These are phyloP conservation scores for Pituophis catenifer DNA, from an alignment of 2,113 vertebrate species.

Conservation along the genomic window DNA sequence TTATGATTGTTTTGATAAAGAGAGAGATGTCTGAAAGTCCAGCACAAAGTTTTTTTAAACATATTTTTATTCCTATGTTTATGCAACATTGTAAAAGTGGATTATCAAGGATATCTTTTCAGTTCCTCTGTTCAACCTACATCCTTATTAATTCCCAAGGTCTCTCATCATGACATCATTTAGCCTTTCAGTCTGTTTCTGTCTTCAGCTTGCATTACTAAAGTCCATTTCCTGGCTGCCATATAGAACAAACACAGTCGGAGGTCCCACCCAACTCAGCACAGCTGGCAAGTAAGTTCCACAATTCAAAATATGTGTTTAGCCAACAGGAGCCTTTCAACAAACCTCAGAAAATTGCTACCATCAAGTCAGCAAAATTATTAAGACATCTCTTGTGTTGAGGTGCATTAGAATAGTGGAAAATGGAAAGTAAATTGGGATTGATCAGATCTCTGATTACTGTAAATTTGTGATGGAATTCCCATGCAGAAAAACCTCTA, in stretches of 20 bases:
- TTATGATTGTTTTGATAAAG: neutral
- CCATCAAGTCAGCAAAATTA: neutral
- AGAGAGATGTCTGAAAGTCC: neutral
- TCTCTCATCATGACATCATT: neutral
- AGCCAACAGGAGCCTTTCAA: neutral
- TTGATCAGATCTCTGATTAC: neutral
- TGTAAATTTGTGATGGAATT: neutral
- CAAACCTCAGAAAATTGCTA: neutral
- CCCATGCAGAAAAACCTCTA: neutral
- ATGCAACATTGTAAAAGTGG: neutral
- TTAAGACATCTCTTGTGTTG: neutral
- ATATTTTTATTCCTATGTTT: neutral
- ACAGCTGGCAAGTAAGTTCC: neutral
- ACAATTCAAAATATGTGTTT: neutral
- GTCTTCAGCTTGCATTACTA: neutral
- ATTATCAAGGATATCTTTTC: neutral
- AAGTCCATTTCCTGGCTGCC: neutral
- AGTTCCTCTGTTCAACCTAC: neutral
- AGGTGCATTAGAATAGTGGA: neutral
- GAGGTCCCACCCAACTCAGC: neutral
- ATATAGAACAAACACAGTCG: neutral
- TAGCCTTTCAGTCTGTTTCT: neutral
- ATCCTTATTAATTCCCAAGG: neutral
- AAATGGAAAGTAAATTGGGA: neutral
- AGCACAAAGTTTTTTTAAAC: neutral